Evolutionary conservation across 2,113 vertebrate species (phyloP).

Genomic region (Larimichthys crocea): DNA sequence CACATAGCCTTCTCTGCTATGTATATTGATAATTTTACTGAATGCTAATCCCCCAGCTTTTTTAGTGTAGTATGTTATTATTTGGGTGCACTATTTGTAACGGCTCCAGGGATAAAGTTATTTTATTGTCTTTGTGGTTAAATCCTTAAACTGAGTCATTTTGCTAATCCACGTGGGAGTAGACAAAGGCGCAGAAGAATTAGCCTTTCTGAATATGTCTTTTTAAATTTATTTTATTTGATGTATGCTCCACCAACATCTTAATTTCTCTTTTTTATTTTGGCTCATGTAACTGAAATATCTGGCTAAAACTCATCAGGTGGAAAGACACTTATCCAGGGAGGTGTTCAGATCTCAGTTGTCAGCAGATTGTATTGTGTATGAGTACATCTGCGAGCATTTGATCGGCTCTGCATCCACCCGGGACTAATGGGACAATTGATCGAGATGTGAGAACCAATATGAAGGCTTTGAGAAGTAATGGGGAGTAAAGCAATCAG

Average conservation of each 20-base stretch:
- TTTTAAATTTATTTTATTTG: conserved; percentile 13
- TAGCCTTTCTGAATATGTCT: background rate
- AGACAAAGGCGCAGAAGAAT: conserved; percentile 15
- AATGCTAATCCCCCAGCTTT: conserved; percentile 51
- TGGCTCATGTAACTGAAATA: background rate
- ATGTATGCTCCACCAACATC: conserved; percentile 1
- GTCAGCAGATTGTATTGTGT: background rate
- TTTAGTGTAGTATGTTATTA: conserved; percentile 33
- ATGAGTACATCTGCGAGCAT: background rate
- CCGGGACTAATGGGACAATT: conserved; percentile 32
- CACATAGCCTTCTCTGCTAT: conserved; percentile 8
- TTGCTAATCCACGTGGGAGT: conserved; percentile 40
- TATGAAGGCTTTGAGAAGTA: conserved; percentile 35
- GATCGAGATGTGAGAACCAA: conserved; percentile 36
- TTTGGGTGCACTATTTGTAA: conserved; percentile 42
- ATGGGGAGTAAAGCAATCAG: conserved; percentile 51
- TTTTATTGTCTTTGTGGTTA: conserved; percentile 56
- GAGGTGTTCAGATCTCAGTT: conserved; percentile 4
- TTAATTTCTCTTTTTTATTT: background rate
- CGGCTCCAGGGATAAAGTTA: conserved; percentile 35
- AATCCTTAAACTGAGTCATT: conserved; percentile 55
- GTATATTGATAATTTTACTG: conserved; percentile 54
- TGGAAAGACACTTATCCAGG: background rate
- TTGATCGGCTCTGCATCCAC: conserved; percentile 7
- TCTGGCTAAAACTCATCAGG: background rate